Base-by-base conservation (phyloP, 2,113 vertebrate species). In the Tenrec ecaudatus region DNA sequence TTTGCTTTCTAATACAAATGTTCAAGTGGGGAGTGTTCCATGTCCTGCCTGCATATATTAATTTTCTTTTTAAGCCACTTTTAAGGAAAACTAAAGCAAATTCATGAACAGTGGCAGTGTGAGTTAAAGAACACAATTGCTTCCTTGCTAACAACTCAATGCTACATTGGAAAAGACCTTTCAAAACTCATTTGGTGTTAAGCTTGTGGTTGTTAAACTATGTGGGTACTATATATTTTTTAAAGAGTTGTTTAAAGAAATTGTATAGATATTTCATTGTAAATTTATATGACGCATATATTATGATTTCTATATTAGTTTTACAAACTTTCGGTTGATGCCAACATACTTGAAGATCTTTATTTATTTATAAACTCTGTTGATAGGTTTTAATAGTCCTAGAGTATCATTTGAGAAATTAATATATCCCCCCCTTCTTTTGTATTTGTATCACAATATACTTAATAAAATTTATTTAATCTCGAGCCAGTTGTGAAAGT, bases 401-500 rank as follows among this genome's bases (percentile, higher is more conserved):
- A 92, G 53, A 82, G 16, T 87, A 91, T 92, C 68, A 97, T 95
- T 88, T 80, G 95, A 69, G 93, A 88, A 53, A 64, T 80, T 92
- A 96, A 90, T 78, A 87, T 71, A 73, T 80, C 78, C 91, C 58
- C 91, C 58, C 9, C 73, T 91, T 97, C 78, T 85, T 93, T 86
- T 76, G 93, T 77, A 97, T 43, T 15, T 92, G 38, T 95, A 40
- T 96, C 38, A 94, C 93, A 90, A 33, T 95, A 87, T 97, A 95
- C 79, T 95, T 96, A 82, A 90, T 97, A 84, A 94, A 97, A n/a
- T 91, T 95, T 36, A 92, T 96, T 81, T 96, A 71, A 90, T 94
- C 95, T 93, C 57, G 69, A 5, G 87, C 79, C 0, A 3, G 83
- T 97, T 78, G 40, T 96, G 57, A 96, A 97, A 89, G 15, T 95